Conservation (phyloP, 2,888 invertebrate species). For the Leptogaster cylindrica region DNA sequence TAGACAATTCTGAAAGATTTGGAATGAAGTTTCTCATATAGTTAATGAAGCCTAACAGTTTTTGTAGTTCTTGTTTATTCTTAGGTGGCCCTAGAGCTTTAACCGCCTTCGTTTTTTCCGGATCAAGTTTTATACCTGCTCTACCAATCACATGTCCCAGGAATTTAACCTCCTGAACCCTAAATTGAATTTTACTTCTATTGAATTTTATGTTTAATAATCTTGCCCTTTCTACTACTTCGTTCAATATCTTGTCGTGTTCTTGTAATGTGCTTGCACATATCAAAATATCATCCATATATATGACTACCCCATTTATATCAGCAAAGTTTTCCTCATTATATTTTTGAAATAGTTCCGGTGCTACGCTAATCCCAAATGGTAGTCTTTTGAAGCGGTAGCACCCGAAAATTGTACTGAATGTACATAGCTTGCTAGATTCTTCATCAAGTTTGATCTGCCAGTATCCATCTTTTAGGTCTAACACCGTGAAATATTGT, state of each 20-base stretch:
- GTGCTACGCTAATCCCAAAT: slow-evolving; percentile 27
- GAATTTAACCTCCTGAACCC: not conserved
- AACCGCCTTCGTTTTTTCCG: slow-evolving; percentile 10
- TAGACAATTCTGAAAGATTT: too few relatives aligned
- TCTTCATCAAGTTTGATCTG: slow-evolving; percentile 43
- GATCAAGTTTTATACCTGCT: too few relatives aligned
- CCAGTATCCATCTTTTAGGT: slow-evolving; percentile 48
- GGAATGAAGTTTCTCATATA: not conserved
- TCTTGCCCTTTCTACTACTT: slow-evolving; percentile 8
- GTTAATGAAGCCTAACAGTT: not conserved
- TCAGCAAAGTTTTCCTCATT: slow-evolving; percentile 47
- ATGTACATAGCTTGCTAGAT: slow-evolving; percentile 49
- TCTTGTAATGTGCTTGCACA: not conserved
- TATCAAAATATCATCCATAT: slow-evolving; percentile 21
- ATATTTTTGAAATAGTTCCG: slow-evolving; percentile 45
- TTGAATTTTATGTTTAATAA: slow-evolving; percentile 12
- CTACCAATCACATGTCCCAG: not conserved
- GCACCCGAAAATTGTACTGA: slow-evolving; percentile 47
- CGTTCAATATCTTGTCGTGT: slow-evolving; percentile 18
- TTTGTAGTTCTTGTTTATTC: not conserved
- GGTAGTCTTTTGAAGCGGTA: slow-evolving; percentile 1
- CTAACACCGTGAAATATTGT: slow-evolving; percentile 49
- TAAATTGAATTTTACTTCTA: slow-evolving; percentile 1
- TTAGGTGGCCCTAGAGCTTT: too few relatives aligned
- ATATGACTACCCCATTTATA: slow-evolving; percentile 41